Percentiles rank a stretch among this genome's conserved stretches.
phyloP scores from a whole-genome alignment of 2,113 vertebrate genomes.

The Indicator maculatus region DNA sequence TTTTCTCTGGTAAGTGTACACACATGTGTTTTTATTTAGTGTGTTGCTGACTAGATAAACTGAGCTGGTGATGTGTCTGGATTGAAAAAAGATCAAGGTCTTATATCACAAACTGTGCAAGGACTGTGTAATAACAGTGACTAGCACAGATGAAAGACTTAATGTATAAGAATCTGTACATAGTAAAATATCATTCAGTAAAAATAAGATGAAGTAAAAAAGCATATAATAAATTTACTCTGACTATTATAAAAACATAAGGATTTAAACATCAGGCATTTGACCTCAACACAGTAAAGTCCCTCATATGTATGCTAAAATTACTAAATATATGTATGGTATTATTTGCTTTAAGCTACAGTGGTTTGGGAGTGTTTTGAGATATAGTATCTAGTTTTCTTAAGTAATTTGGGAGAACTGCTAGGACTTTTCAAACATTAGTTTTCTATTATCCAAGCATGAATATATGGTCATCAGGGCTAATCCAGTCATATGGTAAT shows the following conservation, averaged over 20 bases:
- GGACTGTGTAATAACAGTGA: neutral
- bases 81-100: neutral
- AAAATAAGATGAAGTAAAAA: neutral
- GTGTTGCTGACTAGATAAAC: neutral
- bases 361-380: neutral
- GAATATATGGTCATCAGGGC: neutral
- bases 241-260: neutral
- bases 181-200: neutral
- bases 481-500: neutral
- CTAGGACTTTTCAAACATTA: neutral
- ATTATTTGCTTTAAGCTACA: neutral
- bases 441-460: neutral
- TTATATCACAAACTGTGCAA: neutral
- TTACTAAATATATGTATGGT: neutral
- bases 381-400: neutral
- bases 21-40: neutral
- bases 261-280: neutral
- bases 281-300: neutral
- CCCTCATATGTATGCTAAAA: neutral
- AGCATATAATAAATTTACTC: neutral
- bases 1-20: conserved; percentile 89
- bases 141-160: neutral
- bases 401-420: neutral
- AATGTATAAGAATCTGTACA: neutral
- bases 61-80: neutral